Base-by-base conservation (phyloP, 2,888 invertebrate genomes). In the Lithophane ornitopus region DNA sequence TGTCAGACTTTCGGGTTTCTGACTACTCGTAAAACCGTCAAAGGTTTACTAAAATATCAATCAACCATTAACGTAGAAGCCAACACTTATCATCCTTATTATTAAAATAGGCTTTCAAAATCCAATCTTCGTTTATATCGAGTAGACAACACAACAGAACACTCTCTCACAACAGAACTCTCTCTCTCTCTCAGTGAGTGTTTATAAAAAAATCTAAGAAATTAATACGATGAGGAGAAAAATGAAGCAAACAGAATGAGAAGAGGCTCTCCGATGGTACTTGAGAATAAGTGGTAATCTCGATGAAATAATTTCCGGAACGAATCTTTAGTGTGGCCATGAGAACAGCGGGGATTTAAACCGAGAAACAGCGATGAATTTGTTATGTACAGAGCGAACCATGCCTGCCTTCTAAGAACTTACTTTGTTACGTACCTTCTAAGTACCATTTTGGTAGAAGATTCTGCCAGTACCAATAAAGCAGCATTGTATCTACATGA, bases 271-370 rank as follows among this genome's bases (percentile, higher is more conserved):
- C 81, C 85, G 84, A 86, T 85, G 85, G 84, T 84, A 88, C 93
- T 92, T 81, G 84, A 89, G 82, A 88, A 85, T 90, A 85, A 93
- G 93, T 90, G 94, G 93, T 92, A 93, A 93, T 94, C 88, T 89
- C 88, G 90, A 91, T 93, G 89, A 93, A 93, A 94, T 94, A 91
- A 93, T 93, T 93, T 93, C 92, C 90, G 88, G 91, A 91, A 88
- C 85, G 91, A 93, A 93, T 93, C 91, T 92, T 89, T 87, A 66
- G 76, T 68, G 74, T 49, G 80, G 70, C 85, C 71, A 78, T 12
- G 28, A 66, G 58, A 74, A 26, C 86, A 86, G 90, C 74, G 82
- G 34, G 2, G 16, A 28, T 52, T 34, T 1, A 7, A 34, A 28
- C 9, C n/a, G 22, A 49, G 46, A 49, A 65, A 49, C 22, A 22